These are phyloP conservation scores for Colletes latitarsis DNA, from an alignment of 1,140 invertebrate species.

Conservation along the genomic window DNA sequence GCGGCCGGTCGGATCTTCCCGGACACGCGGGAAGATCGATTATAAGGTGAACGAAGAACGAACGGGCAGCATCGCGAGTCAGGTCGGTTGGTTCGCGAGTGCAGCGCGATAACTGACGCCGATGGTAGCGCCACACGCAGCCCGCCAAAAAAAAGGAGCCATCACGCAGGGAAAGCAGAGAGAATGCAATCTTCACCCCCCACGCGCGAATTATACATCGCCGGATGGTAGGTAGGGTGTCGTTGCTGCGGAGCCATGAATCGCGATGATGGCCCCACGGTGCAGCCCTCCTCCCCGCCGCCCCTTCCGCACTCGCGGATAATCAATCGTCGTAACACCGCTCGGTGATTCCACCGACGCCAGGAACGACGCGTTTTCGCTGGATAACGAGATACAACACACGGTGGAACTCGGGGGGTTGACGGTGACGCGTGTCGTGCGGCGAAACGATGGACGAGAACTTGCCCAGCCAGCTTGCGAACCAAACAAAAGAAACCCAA, in stretches of 20 bases:
- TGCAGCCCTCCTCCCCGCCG: slow-evolving; percentile 57
- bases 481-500: neutral
- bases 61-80: neutral
- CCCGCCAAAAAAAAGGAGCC: slow-evolving; percentile 74
- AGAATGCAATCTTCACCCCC: slow-evolving; percentile 63
- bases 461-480: neutral
- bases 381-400: slow-evolving; percentile 42
- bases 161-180: slow-evolving; percentile 40
- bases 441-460: neutral
- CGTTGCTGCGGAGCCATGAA: slow-evolving; percentile 73
- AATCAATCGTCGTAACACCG: slow-evolving; percentile 81
- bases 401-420: neutral
- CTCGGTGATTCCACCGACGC: slow-evolving; percentile 73
- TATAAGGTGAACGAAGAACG: neutral
- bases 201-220: slow-evolving; percentile 62
- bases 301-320: slow-evolving; percentile 73
- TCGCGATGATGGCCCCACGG: slow-evolving; percentile 74
- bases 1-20: no score
- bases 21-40: neutral
- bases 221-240: slow-evolving; percentile 64
- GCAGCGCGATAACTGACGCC: slow-evolving; percentile 47
- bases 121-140: slow-evolving; percentile 75
- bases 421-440: neutral
- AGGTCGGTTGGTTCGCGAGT: neutral
- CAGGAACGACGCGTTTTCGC: slow-evolving; percentile 61